Evolutionary conservation across 2,888 invertebrate genomes (phyloP).

Genomic region (Amitus sp.): DNA sequence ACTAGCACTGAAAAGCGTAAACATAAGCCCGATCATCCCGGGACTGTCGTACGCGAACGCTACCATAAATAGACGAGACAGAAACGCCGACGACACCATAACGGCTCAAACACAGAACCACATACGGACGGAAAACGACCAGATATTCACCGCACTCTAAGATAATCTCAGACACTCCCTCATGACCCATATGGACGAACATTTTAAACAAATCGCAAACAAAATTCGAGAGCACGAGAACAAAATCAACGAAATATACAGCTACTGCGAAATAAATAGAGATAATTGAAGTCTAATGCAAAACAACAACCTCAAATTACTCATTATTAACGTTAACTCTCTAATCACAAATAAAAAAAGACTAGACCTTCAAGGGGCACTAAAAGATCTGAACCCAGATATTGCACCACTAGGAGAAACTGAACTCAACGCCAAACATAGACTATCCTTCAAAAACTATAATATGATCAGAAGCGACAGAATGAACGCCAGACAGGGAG

Average conservation of each 20-base stretch:
- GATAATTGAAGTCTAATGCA: background rate
- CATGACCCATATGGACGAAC: too few relatives aligned
- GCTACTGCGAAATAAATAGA: background rate
- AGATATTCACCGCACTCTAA: too few relatives aligned
- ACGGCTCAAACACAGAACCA: too few relatives aligned
- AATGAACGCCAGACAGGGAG: background rate
- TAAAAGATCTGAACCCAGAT: background rate
- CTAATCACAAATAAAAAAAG: background rate
- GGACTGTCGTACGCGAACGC: too few relatives aligned
- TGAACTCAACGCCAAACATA: background rate
- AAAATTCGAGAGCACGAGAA: background rate
- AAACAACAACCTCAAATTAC: background rate
- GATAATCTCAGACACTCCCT: too few relatives aligned
- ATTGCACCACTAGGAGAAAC: conserved; percentile 1
- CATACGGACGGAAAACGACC: too few relatives aligned
- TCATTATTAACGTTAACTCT: background rate
- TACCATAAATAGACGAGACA: too few relatives aligned
- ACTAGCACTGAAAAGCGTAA: too few relatives aligned
- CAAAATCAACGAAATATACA: background rate
- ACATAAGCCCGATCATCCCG: too few relatives aligned
- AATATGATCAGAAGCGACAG: conserved; percentile 1
- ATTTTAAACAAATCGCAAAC: background rate
- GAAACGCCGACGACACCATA: too few relatives aligned
- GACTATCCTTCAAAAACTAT: conserved; percentile 3
- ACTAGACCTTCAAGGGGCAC: background rate